Percentiles rank a stretch among this genome's conserved stretches.
These are phyloP conservation scores for Lamprotornis superbus DNA, from an alignment of 2,113 vertebrate genomes.

Conservation along the genomic window DNA sequence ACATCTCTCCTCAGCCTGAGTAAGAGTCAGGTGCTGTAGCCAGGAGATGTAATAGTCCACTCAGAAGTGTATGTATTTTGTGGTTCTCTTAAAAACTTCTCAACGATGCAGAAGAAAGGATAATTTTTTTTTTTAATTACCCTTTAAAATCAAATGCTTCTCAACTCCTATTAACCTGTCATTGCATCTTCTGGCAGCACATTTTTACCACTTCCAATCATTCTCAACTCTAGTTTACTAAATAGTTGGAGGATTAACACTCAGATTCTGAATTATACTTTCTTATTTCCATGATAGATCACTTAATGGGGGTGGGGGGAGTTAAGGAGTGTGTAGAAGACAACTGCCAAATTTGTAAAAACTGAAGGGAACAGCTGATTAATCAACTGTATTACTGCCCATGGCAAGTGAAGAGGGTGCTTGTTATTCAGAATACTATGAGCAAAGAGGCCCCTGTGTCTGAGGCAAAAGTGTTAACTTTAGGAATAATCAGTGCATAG, in stretches of 20 bases:
- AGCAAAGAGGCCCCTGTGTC: not conserved
- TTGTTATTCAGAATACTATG: not conserved
- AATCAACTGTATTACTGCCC: not conserved
- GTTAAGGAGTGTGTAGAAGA: not conserved
- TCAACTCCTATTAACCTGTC: not conserved
- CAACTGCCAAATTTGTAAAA: not conserved
- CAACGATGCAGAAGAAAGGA: not conserved
- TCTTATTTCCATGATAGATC: not conserved
- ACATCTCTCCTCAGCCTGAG: not conserved
- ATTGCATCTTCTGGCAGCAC: not conserved
- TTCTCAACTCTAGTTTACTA: not conserved
- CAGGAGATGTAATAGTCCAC: not conserved
- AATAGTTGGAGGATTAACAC: not conserved
- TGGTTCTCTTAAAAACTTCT: not conserved
- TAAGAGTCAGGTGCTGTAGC: not conserved
- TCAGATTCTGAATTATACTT: not conserved
- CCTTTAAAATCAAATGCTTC: not conserved
- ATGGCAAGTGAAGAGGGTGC: not conserved
- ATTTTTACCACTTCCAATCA: not conserved
- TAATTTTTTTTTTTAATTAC: not conserved
- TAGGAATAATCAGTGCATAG: not conserved
- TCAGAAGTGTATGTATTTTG: not conserved
- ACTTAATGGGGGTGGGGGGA: fast-evolving
- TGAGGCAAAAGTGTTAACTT: not conserved
- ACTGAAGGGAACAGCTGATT: not conserved